A percentile compares a stretch with the other conserved stretches of the same genome.
Evolutionary conservation across 2,113 vertebrate species (phyloP).

Genomic region (Ophthalmolycus amberensis): DNA sequence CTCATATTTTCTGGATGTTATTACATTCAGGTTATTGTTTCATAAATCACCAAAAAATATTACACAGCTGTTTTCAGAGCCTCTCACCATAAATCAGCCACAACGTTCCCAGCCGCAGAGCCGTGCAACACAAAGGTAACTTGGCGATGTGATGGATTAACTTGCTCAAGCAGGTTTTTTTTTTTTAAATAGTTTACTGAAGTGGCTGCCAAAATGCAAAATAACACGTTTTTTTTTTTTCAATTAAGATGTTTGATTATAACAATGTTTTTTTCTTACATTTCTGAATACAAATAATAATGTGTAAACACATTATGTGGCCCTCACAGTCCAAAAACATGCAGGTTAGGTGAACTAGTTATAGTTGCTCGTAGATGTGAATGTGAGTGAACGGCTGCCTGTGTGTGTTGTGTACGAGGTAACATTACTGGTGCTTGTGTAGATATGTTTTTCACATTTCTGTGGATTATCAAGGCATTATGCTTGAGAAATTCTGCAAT

Average conservation of each 20-base stretch:
- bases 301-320: neutral
- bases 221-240: neutral
- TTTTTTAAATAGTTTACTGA: neutral
- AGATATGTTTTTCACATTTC: conserved; percentile 18
- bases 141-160: neutral
- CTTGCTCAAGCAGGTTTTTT: neutral
- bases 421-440: conserved; percentile 7
- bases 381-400: neutral
- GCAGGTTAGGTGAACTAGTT: neutral
- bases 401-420: neutral
- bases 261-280: conserved; percentile 3
- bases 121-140: neutral
- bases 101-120: neutral
- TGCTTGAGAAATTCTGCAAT: neutral
- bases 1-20: conserved; percentile 3
- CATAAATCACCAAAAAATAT: conserved; percentile 52
- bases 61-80: conserved; percentile 21
- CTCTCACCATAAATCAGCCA: neutral
- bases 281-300: neutral
- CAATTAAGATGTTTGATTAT: neutral
- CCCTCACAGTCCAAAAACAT: conserved; percentile 10
- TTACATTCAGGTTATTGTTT: conserved; percentile 12
- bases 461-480: neutral
- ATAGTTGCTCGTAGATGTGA: neutral
- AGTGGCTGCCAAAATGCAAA: neutral